Conservation (phyloP, 2,888 invertebrate genomes). For the Acrobasis consociella region DNA sequence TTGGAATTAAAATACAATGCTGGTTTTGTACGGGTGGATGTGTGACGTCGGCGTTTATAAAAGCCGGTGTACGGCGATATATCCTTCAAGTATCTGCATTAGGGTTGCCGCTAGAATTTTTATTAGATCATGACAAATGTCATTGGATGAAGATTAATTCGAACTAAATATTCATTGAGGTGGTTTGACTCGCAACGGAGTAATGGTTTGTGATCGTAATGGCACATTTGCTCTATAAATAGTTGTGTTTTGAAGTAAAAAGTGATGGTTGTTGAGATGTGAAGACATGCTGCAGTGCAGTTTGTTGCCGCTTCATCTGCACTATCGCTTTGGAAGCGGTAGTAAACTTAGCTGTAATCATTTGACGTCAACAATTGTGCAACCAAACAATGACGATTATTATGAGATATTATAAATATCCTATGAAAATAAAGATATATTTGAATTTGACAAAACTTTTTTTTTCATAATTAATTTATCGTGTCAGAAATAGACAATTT, state of each 20-base stretch:
- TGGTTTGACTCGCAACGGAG: slow-evolving; percentile 16
- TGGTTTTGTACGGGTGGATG: slow-evolving; percentile 58
- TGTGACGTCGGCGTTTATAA: slow-evolving; percentile 73
- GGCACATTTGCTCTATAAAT: slow-evolving; percentile 12
- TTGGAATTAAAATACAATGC: slow-evolving; percentile 76
- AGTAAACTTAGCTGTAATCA: too few relatives aligned
- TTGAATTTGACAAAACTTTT: too few relatives aligned
- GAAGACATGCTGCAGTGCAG: too few relatives aligned
- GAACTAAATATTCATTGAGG: slow-evolving; percentile 26
- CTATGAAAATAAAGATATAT: too few relatives aligned
- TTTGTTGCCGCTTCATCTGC: too few relatives aligned
- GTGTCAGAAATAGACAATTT: too few relatives aligned
- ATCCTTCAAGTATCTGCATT: slow-evolving; percentile 57
- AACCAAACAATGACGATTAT: too few relatives aligned
- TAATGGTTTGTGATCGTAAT: slow-evolving; percentile 19
- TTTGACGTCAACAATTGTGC: too few relatives aligned
- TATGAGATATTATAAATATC: too few relatives aligned
- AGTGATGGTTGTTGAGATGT: background rate
- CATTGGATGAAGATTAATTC: slow-evolving; percentile 28
- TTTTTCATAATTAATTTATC: too few relatives aligned
- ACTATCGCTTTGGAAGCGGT: too few relatives aligned
- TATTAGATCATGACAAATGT: slow-evolving; percentile 30
- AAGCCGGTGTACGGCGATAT: slow-evolving; percentile 68
- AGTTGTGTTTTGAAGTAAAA: background rate
- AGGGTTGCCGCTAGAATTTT: slow-evolving; percentile 48